phyloP scores from a whole-genome alignment of 2,797 vertebrate species.

The Apogon talboti region DNA sequence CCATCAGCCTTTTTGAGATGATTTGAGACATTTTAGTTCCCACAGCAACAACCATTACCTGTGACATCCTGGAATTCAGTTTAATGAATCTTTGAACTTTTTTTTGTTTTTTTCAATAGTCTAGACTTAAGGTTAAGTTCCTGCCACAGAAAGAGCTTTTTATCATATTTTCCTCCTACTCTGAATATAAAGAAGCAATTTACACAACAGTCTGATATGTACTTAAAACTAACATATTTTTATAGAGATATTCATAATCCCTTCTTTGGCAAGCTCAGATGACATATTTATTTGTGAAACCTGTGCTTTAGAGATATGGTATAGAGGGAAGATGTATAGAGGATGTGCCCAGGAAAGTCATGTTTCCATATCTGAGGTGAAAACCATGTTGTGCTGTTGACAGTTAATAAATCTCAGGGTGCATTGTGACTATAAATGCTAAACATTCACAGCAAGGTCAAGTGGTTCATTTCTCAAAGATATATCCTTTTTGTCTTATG shows the following conservation, averaged over 20 bases:
- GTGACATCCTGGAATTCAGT: no score
- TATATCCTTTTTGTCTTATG: conserved; percentile 64
- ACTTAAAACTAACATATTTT: no score
- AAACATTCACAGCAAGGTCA: conserved; percentile 65
- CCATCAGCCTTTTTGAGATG: no score
- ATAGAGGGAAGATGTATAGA: neutral
- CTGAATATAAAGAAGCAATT: no score
- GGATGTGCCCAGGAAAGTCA: conserved; percentile 16
- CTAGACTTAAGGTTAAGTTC: no score
- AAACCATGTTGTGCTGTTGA: conserved; percentile 43
- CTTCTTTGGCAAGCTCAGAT: conserved; percentile 2
- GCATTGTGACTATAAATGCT: conserved; percentile 56
- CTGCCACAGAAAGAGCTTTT: no score
- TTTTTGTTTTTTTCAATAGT: no score
- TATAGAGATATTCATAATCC: neutral
- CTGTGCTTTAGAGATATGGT: conserved; percentile 6
- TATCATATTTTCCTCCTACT: no score
- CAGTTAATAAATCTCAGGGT: conserved; percentile 67
- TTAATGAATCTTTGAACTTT: no score
- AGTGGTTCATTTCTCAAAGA: conserved; percentile 62
- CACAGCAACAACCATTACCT: no score
- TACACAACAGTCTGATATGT: no score
- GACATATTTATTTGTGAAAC: neutral
- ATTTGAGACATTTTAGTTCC: no score
- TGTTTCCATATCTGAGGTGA: conserved; percentile 30